Conservation (phyloP, 2,797 vertebrate genomes). For the Anas capensis region DNA sequence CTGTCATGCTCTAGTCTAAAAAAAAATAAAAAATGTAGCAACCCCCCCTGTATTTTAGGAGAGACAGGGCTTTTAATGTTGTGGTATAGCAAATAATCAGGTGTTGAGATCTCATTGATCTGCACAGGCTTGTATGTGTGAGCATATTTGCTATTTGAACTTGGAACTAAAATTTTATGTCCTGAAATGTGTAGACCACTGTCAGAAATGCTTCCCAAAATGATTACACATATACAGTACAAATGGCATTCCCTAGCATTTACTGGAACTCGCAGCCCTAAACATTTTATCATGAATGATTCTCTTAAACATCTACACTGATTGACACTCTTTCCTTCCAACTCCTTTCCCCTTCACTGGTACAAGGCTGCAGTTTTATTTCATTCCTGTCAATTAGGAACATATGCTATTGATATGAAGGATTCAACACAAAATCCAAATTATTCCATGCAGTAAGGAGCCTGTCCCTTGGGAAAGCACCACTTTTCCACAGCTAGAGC, state of each 20-base stretch:
- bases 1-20: neutral
- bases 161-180: neutral
- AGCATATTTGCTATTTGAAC: neutral
- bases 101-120: neutral
- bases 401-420: neutral
- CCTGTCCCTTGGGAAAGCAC: neutral
- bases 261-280: neutral
- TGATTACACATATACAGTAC: accelerated
- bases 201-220: neutral
- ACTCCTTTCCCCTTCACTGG: neutral
- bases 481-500: neutral
- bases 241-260: too few relatives aligned
- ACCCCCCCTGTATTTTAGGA: neutral
- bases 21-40: neutral
- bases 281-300: neutral
- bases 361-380: neutral
- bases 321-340: neutral
- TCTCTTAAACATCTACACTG: neutral
- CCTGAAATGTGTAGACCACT: neutral
- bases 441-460: neutral
- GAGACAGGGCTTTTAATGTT: neutral
- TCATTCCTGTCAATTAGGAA: neutral
- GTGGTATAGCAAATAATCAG: neutral
- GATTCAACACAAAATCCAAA: neutral
- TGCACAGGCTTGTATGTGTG: neutral